Percentiles rank a stretch among this genome's conserved stretches.
Conservation (phyloP, 1,140 invertebrate genomes). For the Drosophila kanapiae region DNA sequence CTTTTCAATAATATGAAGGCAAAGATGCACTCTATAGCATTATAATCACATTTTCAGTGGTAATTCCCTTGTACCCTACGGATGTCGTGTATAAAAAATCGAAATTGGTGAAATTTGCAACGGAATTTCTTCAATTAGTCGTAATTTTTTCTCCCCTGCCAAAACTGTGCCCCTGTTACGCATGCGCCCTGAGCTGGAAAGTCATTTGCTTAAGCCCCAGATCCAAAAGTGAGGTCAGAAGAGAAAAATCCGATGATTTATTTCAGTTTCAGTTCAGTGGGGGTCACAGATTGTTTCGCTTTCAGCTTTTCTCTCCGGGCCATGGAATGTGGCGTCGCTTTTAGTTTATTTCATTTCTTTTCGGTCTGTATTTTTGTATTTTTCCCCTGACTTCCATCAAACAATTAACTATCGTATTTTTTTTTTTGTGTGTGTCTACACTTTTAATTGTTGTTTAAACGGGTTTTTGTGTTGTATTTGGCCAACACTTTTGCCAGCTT, state of each 20-base stretch:
- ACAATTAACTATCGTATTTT: constrained; percentile 43
- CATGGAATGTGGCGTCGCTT: constrained; percentile 40
- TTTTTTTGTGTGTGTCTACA: constrained; percentile 28
- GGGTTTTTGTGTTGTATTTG: constrained; percentile 29
- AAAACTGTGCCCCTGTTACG: constrained; percentile 45
- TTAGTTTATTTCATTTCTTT: constrained; percentile 39
- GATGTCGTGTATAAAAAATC: neutral
- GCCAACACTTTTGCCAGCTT: constrained; percentile 41
- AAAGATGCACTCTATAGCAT: too few species aligned
- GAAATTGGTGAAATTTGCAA: constrained; percentile 16
- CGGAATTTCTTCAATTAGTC: constrained; percentile 27
- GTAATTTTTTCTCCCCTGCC: too few species aligned
- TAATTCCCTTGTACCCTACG: too few species aligned
- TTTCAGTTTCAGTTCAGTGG: constrained; percentile 43
- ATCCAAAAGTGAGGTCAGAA: constrained; percentile 21
- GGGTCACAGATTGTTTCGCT: constrained; percentile 56
- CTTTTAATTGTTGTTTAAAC: constrained; percentile 57
- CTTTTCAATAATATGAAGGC: too few species aligned
- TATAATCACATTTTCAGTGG: too few species aligned
- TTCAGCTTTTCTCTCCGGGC: constrained; percentile 44
- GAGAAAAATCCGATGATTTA: constrained; percentile 71
- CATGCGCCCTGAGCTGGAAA: constrained; percentile 56
- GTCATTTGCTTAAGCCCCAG: constrained; percentile 30
- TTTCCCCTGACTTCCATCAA: constrained; percentile 25
- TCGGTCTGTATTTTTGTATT: constrained; percentile 9